These are phyloP conservation scores for Coleophora flavipennella DNA, from an alignment of 2,888 invertebrate genomes.

Conservation along the genomic window DNA sequence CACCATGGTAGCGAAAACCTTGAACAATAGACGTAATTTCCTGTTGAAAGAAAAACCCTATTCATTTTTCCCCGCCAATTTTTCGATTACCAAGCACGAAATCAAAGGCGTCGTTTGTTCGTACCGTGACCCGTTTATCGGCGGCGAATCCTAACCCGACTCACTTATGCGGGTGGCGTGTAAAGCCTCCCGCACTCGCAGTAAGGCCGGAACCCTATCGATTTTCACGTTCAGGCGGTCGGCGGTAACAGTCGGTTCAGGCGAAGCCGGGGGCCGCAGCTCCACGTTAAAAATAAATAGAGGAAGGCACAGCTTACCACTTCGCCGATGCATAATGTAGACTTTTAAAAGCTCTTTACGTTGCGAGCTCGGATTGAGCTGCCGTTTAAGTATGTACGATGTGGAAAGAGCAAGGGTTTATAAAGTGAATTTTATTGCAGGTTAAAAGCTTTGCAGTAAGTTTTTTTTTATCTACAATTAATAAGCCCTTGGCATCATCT, in stretches of 20 bases:
- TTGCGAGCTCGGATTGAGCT: background rate
- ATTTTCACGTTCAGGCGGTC: constrained; percentile 26
- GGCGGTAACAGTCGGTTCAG: background rate
- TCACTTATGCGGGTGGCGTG: constrained; percentile 12
- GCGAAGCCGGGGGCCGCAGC: background rate
- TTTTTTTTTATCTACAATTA: too few relatives aligned
- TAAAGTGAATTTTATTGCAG: background rate
- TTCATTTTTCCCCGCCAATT: too few relatives aligned
- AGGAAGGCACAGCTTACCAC: constrained; percentile 20
- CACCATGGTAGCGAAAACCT: too few relatives aligned
- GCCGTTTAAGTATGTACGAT: background rate
- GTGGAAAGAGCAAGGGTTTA: background rate
- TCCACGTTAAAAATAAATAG: constrained; percentile 30
- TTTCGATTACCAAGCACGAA: too few relatives aligned
- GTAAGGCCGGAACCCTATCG: constrained; percentile 29
- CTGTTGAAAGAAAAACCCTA: too few relatives aligned
- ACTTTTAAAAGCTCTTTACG: constrained; percentile 1
- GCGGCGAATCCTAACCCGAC: constrained; percentile 15
- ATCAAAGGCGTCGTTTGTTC: too few relatives aligned
- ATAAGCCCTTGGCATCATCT: too few relatives aligned
- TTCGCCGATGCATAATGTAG: constrained; percentile 16
- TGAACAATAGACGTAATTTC: too few relatives aligned
- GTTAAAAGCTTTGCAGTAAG: too few relatives aligned
- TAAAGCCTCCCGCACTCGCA: background rate
- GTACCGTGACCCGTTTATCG: constrained; percentile 6